Evolutionary conservation across 2,113 vertebrate genomes (phyloP), one percentile per base, ranked within the genome.

Genomic region (Speoplatyrhinus poulsoni): DNA sequence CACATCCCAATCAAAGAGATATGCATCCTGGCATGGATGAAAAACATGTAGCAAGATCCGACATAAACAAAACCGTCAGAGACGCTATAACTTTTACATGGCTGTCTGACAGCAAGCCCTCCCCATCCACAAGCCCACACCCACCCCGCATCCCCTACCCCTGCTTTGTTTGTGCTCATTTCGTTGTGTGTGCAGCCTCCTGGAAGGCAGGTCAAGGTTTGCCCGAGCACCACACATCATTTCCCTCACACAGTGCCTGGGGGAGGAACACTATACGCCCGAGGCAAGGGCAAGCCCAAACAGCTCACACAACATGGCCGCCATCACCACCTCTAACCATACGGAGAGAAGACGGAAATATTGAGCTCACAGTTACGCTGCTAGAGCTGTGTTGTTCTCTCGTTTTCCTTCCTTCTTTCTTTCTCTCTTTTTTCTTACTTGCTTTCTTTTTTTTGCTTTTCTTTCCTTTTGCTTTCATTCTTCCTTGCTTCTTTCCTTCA

Each of bases 171-270:
- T 94, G 90, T 91, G 90, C 92, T 97, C 95, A 96, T 95, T 90
- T 95, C 93, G 89, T 90, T 86, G 81, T 64, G 85, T 87, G 88
- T 74, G 80, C 84, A 89, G 90, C 93, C 91, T 93, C 93, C 91
- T 91, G 95, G 95, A 94, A 95, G 93, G 93, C 94, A 95, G 95
- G 95, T 96, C 95, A 96, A 94, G 94, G 94, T 96, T 96, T 96
- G 93, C 95, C 95, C 94, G 94, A 92, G 91, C 93, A 92, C 93
- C 95, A 94, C 94, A 94, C 95, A 93, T 95, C 95, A 94, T 97
- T 96, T 96, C 94, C 91, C 88, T 84, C 86, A 59, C 85, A 90
- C 17, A 65, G 90, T 84, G 94, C 96, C 96, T 89, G 85, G 91
- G 95, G 96, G 95, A 95, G 95, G 93, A 94, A 94, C 95, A 95